phyloP scores from a whole-genome alignment of 2,888 invertebrate genomes.

The Adineta ricciae region DNA sequence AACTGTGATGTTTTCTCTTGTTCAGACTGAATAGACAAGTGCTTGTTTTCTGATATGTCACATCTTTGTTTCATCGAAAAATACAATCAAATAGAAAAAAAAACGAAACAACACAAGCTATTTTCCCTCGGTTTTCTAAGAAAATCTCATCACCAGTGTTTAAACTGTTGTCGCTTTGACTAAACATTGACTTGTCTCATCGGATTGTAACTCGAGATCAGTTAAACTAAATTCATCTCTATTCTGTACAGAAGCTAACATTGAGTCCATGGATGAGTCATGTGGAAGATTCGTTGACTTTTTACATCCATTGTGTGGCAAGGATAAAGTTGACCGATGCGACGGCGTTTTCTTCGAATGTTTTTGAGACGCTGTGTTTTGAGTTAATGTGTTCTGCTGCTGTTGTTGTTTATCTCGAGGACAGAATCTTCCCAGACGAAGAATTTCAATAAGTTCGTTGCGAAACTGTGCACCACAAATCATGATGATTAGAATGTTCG shows the following conservation, averaged over 20 bases:
- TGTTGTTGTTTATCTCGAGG: background rate
- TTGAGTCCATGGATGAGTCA: background rate
- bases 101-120: background rate
- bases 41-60: background rate
- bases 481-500: background rate
- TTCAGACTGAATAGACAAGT: background rate
- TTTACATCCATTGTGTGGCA: background rate
- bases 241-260: background rate
- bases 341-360: background rate
- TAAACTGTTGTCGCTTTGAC: background rate
- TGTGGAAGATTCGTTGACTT: background rate
- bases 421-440: background rate
- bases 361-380: background rate
- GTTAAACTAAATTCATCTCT: background rate
- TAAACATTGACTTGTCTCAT: background rate
- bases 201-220: background rate
- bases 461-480: constrained; percentile 20
- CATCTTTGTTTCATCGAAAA: background rate
- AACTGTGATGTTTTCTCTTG: too few species aligned
- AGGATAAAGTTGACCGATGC: background rate
- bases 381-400: background rate
- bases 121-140: too few species aligned
- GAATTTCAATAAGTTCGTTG: background rate
- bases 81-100: background rate
- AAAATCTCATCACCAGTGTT: background rate